Evolutionary conservation across 2,797 vertebrate species (phyloP).

Genomic region (Lacerta viridis): DNA sequence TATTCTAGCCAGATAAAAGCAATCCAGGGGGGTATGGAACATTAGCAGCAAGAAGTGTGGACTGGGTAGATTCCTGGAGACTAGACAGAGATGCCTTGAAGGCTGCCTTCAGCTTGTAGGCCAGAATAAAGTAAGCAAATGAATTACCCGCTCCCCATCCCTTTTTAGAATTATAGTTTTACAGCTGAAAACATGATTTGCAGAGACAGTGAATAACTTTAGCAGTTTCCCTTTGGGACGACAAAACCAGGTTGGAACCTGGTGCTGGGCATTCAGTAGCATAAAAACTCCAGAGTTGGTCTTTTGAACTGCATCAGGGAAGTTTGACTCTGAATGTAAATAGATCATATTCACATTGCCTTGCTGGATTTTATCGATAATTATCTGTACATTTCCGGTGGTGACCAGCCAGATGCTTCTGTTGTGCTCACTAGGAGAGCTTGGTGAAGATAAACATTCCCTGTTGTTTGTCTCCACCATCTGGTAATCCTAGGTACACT

Average conservation of each 20-base stretch:
- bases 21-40: no score
- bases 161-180: not conserved
- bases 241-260: not conserved
- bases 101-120: no score
- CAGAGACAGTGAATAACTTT: not conserved
- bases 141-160: no score
- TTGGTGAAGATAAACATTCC: not conserved
- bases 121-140: no score
- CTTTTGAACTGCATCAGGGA: not conserved
- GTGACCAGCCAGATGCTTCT: not conserved
- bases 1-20: no score
- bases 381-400: not conserved
- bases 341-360: not conserved
- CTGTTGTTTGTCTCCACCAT: constrained; percentile 34
- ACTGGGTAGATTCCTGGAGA: no score
- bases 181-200: not conserved
- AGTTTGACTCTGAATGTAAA: not conserved
- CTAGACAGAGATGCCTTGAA: no score
- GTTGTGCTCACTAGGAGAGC: not conserved
- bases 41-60: no score
- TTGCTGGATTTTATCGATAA: not conserved
- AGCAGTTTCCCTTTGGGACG: no score
- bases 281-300: not conserved
- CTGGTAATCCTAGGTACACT: constrained; percentile 23
- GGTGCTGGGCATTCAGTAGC: not conserved